Conservation (phyloP, 2,797 vertebrate genomes). For the Capromys pilorides region DNA sequence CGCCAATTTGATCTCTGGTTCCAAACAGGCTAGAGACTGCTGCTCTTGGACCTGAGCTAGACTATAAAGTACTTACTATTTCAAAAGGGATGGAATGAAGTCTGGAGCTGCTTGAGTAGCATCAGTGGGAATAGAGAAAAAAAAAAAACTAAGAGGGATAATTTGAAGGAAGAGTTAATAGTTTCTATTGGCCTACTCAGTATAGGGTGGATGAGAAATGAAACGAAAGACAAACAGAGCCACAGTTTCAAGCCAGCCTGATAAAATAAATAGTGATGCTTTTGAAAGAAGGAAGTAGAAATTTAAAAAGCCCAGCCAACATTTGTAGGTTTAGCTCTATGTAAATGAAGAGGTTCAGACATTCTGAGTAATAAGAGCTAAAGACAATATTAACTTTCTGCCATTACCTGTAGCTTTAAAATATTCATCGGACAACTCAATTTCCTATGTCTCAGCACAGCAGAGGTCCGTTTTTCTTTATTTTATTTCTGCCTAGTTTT, state of each 20-base stretch:
- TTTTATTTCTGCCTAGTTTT: neutral
- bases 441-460: neutral
- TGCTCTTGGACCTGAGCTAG: neutral
- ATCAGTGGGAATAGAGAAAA: neutral
- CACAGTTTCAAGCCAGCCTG: neutral
- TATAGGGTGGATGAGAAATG: neutral
- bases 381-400: conserved; percentile 62
- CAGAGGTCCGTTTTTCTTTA: neutral
- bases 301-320: conserved; percentile 46
- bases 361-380: conserved; percentile 44
- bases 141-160: neutral
- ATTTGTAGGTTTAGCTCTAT: conserved; percentile 29
- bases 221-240: neutral
- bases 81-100: neutral
- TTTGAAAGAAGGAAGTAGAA: conserved; percentile 51
- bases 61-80: neutral
- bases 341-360: neutral
- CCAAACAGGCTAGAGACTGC: neutral
- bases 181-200: neutral
- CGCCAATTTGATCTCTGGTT: too few species aligned
- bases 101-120: neutral
- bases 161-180: neutral
- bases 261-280: neutral
- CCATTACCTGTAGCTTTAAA: neutral
- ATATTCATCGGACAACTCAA: neutral